Conservation (phyloP, 35 echinoderm and acorn worm genomes). For the Apostichopus parvimensis region DNA sequence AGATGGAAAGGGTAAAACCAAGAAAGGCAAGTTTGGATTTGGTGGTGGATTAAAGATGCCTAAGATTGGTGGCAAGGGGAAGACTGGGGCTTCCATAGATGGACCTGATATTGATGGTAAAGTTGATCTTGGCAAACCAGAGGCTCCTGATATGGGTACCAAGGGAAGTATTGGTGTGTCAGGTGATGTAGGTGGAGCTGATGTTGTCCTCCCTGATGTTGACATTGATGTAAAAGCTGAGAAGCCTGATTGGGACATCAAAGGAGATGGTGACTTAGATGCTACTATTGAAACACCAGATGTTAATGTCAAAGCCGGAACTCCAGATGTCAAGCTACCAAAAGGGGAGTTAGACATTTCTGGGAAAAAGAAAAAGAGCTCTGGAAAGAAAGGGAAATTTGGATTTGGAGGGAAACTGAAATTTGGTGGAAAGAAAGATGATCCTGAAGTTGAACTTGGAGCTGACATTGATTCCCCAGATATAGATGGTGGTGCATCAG, state of each 20-base stretch:
- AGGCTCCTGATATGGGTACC: not conserved
- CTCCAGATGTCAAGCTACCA: constrained; percentile 26
- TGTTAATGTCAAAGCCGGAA: constrained; percentile 42
- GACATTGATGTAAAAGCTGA: constrained; percentile 58
- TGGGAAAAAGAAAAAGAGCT: constrained; percentile 64
- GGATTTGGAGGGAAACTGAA: constrained; percentile 60
- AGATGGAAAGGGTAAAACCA: constrained; percentile 48
- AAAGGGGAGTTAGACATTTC: constrained; percentile 24
- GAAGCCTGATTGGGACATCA: constrained; percentile 54
- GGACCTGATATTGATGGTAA: constrained; percentile 4
- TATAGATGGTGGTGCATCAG: constrained; percentile 17
- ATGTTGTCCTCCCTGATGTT: constrained; percentile 25
- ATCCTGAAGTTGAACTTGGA: constrained; percentile 23
- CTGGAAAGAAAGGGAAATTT: constrained; percentile 54
- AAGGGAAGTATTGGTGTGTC: constrained; percentile 10
- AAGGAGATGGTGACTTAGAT: constrained; percentile 57
- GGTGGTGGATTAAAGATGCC: constrained; percentile 32
- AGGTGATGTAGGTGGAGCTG: constrained; percentile 35
- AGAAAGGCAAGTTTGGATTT: constrained; percentile 53
- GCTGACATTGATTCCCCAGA: constrained; percentile 23
- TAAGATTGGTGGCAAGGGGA: constrained; percentile 1
- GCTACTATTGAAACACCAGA: constrained; percentile 3
- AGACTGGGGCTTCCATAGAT: not conserved
- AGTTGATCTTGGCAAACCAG: not conserved
- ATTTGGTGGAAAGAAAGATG: constrained; percentile 50